These are phyloP conservation scores for Drosophila quadrilineata DNA, from an alignment of 1,140 invertebrate species.

Conservation along the genomic window DNA sequence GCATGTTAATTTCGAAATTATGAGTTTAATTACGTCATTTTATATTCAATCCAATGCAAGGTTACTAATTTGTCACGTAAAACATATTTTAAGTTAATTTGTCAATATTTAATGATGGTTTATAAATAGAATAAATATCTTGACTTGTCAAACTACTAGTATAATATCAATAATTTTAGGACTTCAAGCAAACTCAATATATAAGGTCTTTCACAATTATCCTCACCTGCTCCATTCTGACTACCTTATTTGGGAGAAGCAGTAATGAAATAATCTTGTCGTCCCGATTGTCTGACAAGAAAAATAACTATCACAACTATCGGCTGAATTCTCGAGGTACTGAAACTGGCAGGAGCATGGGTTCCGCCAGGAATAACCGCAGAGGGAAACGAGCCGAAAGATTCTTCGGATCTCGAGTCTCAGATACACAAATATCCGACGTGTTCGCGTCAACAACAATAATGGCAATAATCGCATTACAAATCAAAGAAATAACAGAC, in stretches of 20 bases:
- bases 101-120: background rate
- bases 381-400: background rate
- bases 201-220: background rate
- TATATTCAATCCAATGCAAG: background rate
- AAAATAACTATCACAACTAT: background rate
- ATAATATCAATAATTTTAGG: background rate
- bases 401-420: background rate
- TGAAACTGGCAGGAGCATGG: background rate
- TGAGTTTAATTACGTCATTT: background rate
- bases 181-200: background rate
- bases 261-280: conserved; percentile 10
- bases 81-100: conserved; percentile 13
- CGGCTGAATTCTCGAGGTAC: conserved; percentile 15
- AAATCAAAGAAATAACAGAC: background rate
- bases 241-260: background rate
- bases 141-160: background rate
- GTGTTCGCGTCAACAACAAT: no score
- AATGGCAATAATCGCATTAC: no score
- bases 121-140: conserved; percentile 9
- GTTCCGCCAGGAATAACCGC: background rate
- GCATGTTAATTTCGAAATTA: background rate
- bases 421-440: background rate
- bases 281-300: conserved; percentile 4
- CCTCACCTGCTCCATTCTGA: background rate
- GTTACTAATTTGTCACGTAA: background rate